Evolutionary conservation across 2,888 invertebrate genomes (phyloP).

Genomic region (Campoplex nolae): DNA sequence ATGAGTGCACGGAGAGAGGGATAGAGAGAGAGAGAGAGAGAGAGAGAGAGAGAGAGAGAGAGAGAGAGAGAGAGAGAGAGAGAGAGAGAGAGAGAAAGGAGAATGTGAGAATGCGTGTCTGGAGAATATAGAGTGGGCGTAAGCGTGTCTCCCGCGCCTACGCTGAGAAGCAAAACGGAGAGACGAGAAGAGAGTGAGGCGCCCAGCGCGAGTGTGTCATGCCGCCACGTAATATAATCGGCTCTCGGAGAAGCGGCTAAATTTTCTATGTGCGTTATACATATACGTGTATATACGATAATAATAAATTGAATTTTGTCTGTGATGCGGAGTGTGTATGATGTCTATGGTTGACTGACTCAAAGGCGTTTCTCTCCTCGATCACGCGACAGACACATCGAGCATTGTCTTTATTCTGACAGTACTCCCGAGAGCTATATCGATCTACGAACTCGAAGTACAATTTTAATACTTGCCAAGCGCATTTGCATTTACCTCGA

Average conservation of each 20-base stretch:
- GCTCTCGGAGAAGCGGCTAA: slow-evolving; percentile 33
- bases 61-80: neutral
- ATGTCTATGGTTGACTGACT: slow-evolving; percentile 18
- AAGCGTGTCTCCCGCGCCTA: slow-evolving; percentile 60
- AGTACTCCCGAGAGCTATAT: slow-evolving; percentile 20
- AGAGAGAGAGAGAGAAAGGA: neutral
- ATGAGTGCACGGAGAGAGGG: neutral
- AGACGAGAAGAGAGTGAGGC: slow-evolving; percentile 20
- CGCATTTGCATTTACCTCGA: neutral
- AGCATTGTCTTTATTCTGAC: slow-evolving; percentile 46
- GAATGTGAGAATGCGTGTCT: slow-evolving; percentile 50
- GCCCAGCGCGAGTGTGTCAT: slow-evolving; percentile 19
- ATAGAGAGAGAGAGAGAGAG: neutral
- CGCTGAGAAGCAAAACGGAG: slow-evolving; percentile 46
- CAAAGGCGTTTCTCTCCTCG: slow-evolving; percentile 31
- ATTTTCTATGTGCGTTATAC: slow-evolving; percentile 24
- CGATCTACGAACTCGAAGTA: neutral
- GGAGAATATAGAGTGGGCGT: slow-evolving; percentile 48
- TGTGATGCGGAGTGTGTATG: neutral
- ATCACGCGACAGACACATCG: neutral
- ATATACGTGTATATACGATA: neutral
- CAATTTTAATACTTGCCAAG: too few species aligned
- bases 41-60: neutral
- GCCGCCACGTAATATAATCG: slow-evolving; percentile 39
- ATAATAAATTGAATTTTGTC: slow-evolving; percentile 30